Percentiles rank a stretch among this genome's conserved stretches.
Evolutionary conservation across 2,113 vertebrate species (phyloP).

Genomic region (Castor canadensis): DNA sequence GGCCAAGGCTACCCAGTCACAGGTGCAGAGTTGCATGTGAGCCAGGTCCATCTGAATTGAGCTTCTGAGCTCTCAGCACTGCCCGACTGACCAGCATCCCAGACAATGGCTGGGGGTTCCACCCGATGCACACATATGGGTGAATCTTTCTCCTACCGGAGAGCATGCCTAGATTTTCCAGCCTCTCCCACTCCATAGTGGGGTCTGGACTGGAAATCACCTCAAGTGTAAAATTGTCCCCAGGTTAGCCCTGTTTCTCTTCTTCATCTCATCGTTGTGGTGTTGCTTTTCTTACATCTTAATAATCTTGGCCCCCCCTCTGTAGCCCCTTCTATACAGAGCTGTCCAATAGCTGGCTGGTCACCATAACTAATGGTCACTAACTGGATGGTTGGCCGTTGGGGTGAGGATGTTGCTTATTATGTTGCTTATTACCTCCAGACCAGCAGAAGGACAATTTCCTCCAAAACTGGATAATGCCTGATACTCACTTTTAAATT

Average conservation of each 20-base stretch:
- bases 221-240: background rate
- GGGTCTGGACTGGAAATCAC: background rate
- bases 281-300: background rate
- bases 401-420: background rate
- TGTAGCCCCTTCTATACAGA: background rate
- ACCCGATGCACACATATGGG: background rate
- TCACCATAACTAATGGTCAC: conserved; percentile 26
- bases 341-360: background rate
- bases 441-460: background rate
- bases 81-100: background rate
- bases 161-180: background rate
- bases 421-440: background rate
- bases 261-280: background rate
- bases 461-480: background rate
- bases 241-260: background rate
- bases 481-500: background rate
- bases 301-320: conserved; percentile 44
- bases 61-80: background rate
- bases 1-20: background rate
- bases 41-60: background rate
- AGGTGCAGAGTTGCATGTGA: background rate
- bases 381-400: background rate
- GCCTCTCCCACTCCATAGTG: background rate
- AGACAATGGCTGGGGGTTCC: background rate
- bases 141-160: background rate